phyloP scores from a whole-genome alignment of 2,888 invertebrate species.

The Ennomos erosarius region DNA sequence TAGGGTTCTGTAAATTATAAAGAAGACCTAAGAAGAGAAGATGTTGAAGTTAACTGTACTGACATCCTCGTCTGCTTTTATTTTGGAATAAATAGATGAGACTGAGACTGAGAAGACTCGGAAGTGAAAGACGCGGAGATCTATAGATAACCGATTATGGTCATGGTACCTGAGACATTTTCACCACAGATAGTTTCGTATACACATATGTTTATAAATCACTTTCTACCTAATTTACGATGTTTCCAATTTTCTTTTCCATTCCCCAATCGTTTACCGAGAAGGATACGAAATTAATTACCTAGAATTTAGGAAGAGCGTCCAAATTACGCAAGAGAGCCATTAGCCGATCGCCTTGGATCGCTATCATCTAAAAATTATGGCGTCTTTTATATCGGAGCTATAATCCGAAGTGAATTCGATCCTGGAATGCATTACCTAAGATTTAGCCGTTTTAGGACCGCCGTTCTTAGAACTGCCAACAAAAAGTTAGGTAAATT shows the following conservation, averaged over 20 bases:
- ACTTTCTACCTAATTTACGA: background rate
- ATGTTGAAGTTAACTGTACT: no score
- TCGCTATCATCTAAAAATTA: slow-evolving; percentile 75
- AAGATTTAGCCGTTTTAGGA: slow-evolving; percentile 57
- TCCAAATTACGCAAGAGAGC: slow-evolving; percentile 52
- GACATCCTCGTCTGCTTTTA: no score
- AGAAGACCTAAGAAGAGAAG: no score
- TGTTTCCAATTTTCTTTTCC: slow-evolving; percentile 14
- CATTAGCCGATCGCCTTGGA: slow-evolving; percentile 56
- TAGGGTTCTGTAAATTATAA: no score
- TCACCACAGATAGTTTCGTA: no score
- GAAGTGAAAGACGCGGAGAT: no score
- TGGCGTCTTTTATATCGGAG: slow-evolving; percentile 72
- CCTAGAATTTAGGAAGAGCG: slow-evolving; percentile 47
- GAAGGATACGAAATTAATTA: slow-evolving; percentile 60
- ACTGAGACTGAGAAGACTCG: no score
- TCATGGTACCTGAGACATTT: no score
- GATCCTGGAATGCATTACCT: slow-evolving; percentile 71
- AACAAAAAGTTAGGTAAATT: slow-evolving; percentile 82
- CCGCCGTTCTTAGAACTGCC: slow-evolving; percentile 71
- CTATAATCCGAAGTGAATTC: slow-evolving; percentile 54
- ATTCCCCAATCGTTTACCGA: slow-evolving; percentile 44
- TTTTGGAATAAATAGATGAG: no score
- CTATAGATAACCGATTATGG: no score
- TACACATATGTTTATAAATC: no score